A percentile compares a stretch with the other conserved stretches of the same genome.
Evolutionary conservation across 1,140 invertebrate species (phyloP).

Genomic region (Zaprionus vittiger): DNA sequence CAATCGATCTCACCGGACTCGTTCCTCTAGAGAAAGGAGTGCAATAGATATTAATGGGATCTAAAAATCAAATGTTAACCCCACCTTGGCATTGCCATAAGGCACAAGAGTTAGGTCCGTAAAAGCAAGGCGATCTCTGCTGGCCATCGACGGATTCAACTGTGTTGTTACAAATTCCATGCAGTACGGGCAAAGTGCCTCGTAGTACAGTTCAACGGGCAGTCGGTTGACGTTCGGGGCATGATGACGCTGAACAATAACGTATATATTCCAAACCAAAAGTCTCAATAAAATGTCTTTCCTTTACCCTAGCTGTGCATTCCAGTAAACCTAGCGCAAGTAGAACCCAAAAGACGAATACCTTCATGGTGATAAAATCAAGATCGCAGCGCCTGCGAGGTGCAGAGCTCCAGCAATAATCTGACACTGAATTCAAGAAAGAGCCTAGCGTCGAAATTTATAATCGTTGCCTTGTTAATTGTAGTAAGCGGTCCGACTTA

Average conservation of each 20-base stretch:
- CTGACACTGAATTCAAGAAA: constrained; percentile 28
- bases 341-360: not conserved
- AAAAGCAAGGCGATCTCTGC: constrained; percentile 44
- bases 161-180: constrained; percentile 66
- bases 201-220: constrained; percentile 74
- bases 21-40: constrained; percentile 8
- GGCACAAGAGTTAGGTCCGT: constrained; percentile 70
- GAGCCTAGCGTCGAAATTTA: constrained; percentile 14
- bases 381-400: not conserved
- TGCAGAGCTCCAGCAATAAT: constrained; percentile 1
- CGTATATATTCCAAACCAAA: not conserved
- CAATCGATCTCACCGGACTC: constrained; percentile 48
- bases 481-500: not conserved
- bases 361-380: constrained; percentile 15
- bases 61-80: not conserved
- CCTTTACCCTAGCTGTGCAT: constrained; percentile 7
- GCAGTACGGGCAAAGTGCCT: constrained; percentile 76
- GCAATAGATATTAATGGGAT: not conserved
- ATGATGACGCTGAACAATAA: constrained; percentile 35
- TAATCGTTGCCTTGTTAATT: constrained; percentile 13
- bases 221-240: constrained; percentile 19
- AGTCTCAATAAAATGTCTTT: not conserved
- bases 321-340: not conserved
- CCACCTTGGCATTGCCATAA: constrained; percentile 71
- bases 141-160: constrained; percentile 58